phyloP scores from a whole-genome alignment of 2,888 invertebrate species.

The Calameuta pallipes region DNA sequence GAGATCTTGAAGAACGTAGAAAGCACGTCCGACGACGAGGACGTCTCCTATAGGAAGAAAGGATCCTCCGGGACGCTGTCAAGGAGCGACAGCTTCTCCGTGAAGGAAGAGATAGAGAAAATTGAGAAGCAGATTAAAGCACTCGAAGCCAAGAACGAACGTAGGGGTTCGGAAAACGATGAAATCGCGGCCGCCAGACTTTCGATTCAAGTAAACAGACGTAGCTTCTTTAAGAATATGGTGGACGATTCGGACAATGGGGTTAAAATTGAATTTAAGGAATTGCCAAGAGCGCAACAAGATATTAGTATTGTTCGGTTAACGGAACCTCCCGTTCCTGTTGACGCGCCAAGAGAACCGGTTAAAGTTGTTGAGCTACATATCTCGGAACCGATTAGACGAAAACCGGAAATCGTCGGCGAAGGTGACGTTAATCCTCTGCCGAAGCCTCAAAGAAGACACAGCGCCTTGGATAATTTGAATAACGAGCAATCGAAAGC shows the following conservation, averaged over 20 bases:
- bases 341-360: conserved; percentile 42
- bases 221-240: conserved; percentile 53
- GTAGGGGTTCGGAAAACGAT: conserved; percentile 23
- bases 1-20: conserved; percentile 68
- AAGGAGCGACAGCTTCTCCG: conserved; percentile 54
- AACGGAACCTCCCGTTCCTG: conserved; percentile 42
- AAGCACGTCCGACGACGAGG: conserved; percentile 35
- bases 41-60: conserved; percentile 27
- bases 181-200: conserved; percentile 32
- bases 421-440: conserved; percentile 65
- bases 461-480: conserved; percentile 44
- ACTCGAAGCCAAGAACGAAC: conserved; percentile 43
- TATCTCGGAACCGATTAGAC: conserved; percentile 68
- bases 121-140: conserved; percentile 58
- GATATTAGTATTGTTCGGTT: conserved; percentile 54
- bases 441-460: conserved; percentile 70
- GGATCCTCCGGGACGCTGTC: conserved; percentile 39
- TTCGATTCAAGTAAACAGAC: conserved; percentile 50
- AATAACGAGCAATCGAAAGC: not conserved
- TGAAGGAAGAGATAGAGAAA: conserved; percentile 60
- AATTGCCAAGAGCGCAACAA: conserved; percentile 54
- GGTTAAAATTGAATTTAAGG: conserved; percentile 50
- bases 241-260: conserved; percentile 36
- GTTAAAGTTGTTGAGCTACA: conserved; percentile 67
- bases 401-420: conserved; percentile 49